phyloP scores from a whole-genome alignment of 2,113 vertebrate species.

The Cephalopterus ornatus region DNA sequence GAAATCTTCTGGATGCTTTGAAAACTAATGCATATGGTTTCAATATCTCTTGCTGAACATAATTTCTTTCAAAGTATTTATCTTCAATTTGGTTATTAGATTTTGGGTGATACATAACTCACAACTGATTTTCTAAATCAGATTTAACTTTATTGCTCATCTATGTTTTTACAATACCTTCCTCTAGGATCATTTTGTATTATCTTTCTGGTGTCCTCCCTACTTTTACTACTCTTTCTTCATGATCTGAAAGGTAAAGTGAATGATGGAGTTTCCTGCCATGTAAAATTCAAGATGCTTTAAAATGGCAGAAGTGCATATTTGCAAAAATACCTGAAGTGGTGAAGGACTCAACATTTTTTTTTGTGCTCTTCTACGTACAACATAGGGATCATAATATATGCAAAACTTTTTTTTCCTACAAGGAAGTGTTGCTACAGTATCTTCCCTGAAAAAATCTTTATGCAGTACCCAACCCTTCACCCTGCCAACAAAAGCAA shows the following conservation, averaged over 20 bases:
- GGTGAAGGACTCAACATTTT: background rate
- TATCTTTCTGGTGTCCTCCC: background rate
- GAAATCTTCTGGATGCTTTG: background rate
- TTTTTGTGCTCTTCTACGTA: background rate
- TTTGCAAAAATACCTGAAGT: background rate
- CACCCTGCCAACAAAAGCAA: background rate
- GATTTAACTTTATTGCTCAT: background rate
- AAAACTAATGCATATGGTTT: background rate
- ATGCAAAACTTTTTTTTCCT: background rate
- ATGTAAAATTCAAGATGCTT: background rate
- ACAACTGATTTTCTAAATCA: background rate
- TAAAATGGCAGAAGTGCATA: background rate
- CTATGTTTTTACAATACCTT: background rate
- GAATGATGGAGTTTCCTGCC: background rate
- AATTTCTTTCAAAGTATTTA: background rate
- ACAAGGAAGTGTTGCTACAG: background rate
- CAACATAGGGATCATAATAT: background rate
- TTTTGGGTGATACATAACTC: background rate
- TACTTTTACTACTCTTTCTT: background rate
- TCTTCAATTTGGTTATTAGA: background rate
- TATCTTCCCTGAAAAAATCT: background rate
- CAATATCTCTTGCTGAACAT: background rate
- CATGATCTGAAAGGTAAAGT: background rate
- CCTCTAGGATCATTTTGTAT: background rate
- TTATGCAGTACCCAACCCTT: background rate